A percentile compares a stretch with the other conserved stretches of the same genome.
Conservation (phyloP, 2,888 invertebrate species). For the Fissipunctia ypsillon region DNA sequence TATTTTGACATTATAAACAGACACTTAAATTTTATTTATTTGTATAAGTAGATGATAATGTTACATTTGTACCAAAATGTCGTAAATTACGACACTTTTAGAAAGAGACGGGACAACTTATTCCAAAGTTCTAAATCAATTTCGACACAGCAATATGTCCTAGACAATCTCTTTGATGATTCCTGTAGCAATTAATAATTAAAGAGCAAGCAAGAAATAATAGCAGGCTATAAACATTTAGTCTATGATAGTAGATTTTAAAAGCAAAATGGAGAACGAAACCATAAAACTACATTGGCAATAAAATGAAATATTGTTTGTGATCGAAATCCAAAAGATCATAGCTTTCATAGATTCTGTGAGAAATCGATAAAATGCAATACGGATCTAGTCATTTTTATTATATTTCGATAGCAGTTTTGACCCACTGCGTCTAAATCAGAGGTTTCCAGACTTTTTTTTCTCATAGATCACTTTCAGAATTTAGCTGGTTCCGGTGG, state of each 20-base stretch:
- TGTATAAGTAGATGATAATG: too few relatives aligned
- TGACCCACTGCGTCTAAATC: not conserved
- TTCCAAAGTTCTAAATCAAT: not conserved
- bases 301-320: conserved; percentile 15
- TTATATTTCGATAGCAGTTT: not conserved
- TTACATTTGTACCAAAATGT: too few relatives aligned
- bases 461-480: too few relatives aligned
- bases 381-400: not conserved
- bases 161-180: conserved; percentile 11
- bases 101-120: not conserved
- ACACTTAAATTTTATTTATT: too few relatives aligned
- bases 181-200: conserved; percentile 3
- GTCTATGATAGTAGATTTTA: not conserved
- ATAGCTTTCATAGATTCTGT: conserved; percentile 22
- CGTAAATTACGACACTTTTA: not conserved
- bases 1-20: too few relatives aligned
- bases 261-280: conserved; percentile 24
- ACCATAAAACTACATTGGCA: conserved; percentile 10
- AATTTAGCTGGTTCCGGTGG: too few relatives aligned
- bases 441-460: too few relatives aligned
- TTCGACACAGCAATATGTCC: not conserved
- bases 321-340: conserved; percentile 11
- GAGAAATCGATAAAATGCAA: conserved; percentile 26
- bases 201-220: not conserved
- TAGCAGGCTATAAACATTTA: conserved; percentile 5